phyloP scores from a whole-genome alignment of 2,888 invertebrate genomes.

The Lochmaea capreae region DNA sequence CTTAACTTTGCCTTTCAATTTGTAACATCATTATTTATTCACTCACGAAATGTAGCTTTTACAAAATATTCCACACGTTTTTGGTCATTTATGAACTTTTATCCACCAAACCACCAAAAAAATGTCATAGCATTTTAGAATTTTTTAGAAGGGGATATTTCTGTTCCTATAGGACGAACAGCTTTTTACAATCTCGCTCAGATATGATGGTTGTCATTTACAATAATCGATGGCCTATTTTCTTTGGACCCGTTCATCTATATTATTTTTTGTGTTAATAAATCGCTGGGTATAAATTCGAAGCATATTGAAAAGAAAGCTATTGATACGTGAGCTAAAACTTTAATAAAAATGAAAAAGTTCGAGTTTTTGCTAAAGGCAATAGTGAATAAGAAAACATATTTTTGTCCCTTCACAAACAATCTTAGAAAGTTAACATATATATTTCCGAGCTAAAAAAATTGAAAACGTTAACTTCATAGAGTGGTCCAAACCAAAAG shows the following conservation, averaged over 20 bases:
- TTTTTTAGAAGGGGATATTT: not conserved
- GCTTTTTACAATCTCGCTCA: not conserved
- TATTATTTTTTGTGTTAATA: constrained; percentile 8
- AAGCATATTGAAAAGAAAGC: not conserved
- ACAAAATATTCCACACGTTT: too few relatives aligned
- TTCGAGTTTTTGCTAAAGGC: not conserved
- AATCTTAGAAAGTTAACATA: not conserved
- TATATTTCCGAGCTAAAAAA: not conserved
- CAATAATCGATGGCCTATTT: not conserved
- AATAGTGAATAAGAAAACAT: not conserved
- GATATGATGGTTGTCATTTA: constrained; percentile 8
- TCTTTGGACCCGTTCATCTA: constrained; percentile 2
- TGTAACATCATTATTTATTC: too few relatives aligned
- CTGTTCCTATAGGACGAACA: not conserved
- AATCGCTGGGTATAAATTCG: constrained; percentile 9
- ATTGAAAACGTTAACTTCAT: not conserved
- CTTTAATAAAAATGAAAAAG: not conserved
- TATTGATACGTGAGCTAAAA: not conserved
- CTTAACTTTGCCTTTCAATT: too few relatives aligned
- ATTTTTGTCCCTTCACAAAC: not conserved
- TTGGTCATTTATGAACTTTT: not conserved
- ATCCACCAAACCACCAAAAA: not conserved
- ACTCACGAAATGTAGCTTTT: too few relatives aligned
- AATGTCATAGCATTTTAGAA: not conserved
- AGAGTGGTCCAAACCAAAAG: too few relatives aligned